A percentile compares a stretch with the other conserved stretches of the same genome.
Evolutionary conservation across 2,888 invertebrate genomes (phyloP).

Genomic region (Amphipoea oculea): DNA sequence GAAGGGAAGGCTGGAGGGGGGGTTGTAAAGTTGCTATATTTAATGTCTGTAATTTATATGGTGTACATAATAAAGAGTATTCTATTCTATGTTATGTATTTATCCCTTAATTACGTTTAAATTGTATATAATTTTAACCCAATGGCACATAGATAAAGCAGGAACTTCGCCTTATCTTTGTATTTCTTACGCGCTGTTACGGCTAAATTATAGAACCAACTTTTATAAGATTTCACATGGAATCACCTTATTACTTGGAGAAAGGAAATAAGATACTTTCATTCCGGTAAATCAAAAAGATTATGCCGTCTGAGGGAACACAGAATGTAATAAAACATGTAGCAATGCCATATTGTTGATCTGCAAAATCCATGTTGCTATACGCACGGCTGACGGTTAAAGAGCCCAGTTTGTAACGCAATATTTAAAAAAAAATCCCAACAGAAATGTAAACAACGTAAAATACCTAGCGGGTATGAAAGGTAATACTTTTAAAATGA

Average conservation of each 20-base stretch:
- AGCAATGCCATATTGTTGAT: slow-evolving; percentile 13
- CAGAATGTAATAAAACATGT: slow-evolving; percentile 7
- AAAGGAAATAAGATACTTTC: slow-evolving; percentile 10
- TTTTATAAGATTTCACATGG: slow-evolving; percentile 8
- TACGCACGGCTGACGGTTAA: neutral
- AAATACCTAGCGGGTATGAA: neutral
- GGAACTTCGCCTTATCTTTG: neutral
- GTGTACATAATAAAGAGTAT: too few species aligned
- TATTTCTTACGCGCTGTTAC: neutral
- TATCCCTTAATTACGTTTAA: neutral
- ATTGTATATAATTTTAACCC: neutral
- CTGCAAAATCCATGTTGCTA: slow-evolving; percentile 10
- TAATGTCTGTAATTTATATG: too few species aligned
- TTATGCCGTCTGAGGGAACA: neutral
- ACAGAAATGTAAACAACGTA: neutral
- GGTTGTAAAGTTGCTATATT: too few species aligned
- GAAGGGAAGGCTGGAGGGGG: too few species aligned
- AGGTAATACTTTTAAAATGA: neutral
- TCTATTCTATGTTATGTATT: too few species aligned
- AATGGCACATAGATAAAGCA: neutral
- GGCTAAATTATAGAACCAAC: neutral
- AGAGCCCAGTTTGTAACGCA: neutral
- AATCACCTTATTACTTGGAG: neutral
- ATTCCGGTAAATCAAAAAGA: slow-evolving; percentile 7
- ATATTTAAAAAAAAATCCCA: neutral